Evolutionary conservation across 2,797 vertebrate genomes (phyloP).

Genomic region (Psittacula derbiana): DNA sequence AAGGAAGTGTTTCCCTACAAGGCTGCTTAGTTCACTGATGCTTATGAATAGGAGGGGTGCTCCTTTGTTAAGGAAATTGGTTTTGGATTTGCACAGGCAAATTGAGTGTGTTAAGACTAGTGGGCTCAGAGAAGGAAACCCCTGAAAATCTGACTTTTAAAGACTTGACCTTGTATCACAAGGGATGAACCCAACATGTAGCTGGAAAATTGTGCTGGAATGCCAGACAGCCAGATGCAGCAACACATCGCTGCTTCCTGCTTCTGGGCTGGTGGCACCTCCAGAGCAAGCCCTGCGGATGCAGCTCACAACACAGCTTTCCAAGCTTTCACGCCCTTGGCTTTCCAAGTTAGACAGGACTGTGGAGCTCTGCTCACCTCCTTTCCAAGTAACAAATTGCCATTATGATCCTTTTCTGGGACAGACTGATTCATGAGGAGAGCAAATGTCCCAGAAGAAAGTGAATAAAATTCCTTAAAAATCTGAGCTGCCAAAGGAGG

Average conservation of each 20-base stretch:
- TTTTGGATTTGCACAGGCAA: neutral
- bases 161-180: neutral
- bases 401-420: neutral
- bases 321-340: neutral
- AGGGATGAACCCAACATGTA: neutral
- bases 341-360: neutral
- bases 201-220: neutral
- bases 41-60: neutral
- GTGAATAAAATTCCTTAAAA: neutral
- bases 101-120: neutral
- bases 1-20: neutral
- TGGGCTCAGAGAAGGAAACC: neutral
- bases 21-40: neutral
- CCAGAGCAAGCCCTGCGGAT: neutral
- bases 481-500: neutral
- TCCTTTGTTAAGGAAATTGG: neutral
- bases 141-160: neutral
- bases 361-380: neutral
- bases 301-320: neutral
- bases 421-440: neutral
- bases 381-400: neutral
- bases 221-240: neutral
- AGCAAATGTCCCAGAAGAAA: neutral
- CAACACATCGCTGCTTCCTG: neutral
- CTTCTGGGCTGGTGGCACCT: neutral